These are phyloP conservation scores for Columba livia DNA, from an alignment of 2,113 vertebrate species.

Conservation along the genomic window DNA sequence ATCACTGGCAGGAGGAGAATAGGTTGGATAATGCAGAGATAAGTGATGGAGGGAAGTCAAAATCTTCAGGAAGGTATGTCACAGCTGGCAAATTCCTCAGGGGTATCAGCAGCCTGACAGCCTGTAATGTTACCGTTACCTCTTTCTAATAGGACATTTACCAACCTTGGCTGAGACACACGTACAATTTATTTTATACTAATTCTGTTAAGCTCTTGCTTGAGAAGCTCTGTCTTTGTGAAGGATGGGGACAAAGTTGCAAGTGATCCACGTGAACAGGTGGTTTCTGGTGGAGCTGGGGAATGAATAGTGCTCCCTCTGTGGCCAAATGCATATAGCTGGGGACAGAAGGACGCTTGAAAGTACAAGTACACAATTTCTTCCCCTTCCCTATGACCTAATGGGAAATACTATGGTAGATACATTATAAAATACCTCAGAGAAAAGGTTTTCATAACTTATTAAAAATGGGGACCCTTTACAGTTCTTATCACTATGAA, in stretches of 20 bases:
- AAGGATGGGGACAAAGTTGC: not conserved
- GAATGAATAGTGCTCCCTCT: not conserved
- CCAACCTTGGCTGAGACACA: not conserved
- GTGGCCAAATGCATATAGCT: not conserved
- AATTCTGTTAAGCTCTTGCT: not conserved
- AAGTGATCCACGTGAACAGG: not conserved
- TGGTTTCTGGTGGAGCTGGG: not conserved
- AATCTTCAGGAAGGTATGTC: slow-evolving; percentile 76
- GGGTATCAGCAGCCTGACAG: not conserved
- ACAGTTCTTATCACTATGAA: not conserved
- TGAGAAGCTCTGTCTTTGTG: not conserved
- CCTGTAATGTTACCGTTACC: not conserved
- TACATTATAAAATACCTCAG: not conserved
- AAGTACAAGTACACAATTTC: not conserved
- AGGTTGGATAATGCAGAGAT: slow-evolving; percentile 58
- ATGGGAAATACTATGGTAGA: not conserved
- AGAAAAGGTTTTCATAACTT: not conserved
- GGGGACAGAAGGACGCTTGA: not conserved
- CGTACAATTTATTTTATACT: not conserved
- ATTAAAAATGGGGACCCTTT: not conserved
- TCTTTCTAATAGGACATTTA: not conserved
- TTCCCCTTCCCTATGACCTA: not conserved
- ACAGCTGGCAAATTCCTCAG: not conserved
- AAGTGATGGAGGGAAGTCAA: slow-evolving; percentile 57
- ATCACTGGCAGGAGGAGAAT: slow-evolving; percentile 86